phyloP scores from a whole-genome alignment of 2,888 invertebrate genomes.

The Capitulum mitella region DNA sequence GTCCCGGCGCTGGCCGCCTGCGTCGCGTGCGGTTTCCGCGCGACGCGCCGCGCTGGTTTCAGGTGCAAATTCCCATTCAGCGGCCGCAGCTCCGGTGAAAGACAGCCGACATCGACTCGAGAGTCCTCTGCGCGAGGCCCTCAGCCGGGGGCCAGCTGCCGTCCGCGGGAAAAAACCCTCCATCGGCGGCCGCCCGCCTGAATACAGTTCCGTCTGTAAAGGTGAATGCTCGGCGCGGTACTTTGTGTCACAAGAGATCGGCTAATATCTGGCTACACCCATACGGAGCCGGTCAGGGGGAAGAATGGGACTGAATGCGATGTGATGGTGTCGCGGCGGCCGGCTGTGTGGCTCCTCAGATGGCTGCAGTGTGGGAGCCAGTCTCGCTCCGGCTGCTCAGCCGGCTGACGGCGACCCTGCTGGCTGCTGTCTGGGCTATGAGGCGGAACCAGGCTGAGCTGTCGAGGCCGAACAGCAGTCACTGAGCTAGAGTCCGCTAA shows the following conservation, averaged over 20 bases:
- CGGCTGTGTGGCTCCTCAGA: neutral
- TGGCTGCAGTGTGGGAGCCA: no score
- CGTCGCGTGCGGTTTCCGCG: no score
- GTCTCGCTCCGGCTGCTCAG: no score
- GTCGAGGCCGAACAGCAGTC: no score
- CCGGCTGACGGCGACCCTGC: no score
- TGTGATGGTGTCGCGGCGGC: neutral
- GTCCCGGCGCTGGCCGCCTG: no score
- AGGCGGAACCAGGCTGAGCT: no score
- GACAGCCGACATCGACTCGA: neutral
- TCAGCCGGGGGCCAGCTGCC: neutral
- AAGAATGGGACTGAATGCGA: neutral
- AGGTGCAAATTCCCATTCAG: conserved; percentile 11
- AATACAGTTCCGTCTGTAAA: neutral
- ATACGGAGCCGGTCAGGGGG: neutral
- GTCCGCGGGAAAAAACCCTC: neutral
- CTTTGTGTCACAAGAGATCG: conserved; percentile 1
- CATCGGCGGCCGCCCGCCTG: neutral
- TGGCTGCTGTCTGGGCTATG: no score
- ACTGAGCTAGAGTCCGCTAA: no score
- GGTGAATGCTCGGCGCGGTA: neutral
- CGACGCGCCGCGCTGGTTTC: neutral
- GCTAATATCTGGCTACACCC: neutral
- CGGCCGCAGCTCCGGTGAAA: neutral
- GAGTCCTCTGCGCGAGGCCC: neutral